Percentiles rank a stretch among this genome's conserved stretches.
phyloP scores from a whole-genome alignment of 2,113 vertebrate species.

The Piprites chloris region DNA sequence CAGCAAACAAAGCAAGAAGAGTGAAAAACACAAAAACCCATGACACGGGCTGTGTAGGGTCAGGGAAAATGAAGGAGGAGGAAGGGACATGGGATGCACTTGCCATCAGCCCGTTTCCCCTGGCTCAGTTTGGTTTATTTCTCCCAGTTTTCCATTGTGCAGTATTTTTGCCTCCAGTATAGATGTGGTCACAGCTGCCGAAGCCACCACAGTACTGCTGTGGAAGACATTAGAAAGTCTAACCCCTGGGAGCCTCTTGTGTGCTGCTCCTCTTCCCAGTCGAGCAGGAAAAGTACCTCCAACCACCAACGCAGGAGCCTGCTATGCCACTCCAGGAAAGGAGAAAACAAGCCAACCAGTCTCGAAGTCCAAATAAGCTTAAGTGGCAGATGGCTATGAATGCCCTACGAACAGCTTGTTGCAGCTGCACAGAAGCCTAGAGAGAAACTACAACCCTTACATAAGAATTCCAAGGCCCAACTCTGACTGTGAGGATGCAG shows the following conservation, averaged over 20 bases:
- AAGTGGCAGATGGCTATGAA: background rate
- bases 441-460: background rate
- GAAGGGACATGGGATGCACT: background rate
- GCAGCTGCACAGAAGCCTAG: background rate
- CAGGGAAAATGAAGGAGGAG: background rate
- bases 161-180: background rate
- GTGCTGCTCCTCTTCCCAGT: background rate
- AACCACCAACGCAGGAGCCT: background rate
- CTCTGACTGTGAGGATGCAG: rapidly evolving
- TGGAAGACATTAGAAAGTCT: background rate
- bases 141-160: background rate
- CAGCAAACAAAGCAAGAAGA: background rate
- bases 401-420: background rate
- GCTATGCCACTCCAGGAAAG: background rate
- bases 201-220: background rate
- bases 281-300: background rate
- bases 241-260: background rate
- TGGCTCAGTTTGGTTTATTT: background rate
- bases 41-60: background rate
- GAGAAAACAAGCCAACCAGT: background rate
- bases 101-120: background rate
- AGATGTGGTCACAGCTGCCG: background rate
- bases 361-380: too few relatives aligned
- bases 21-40: background rate
- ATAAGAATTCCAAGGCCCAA: rapidly evolving